Conservation (phyloP, 1,140 invertebrate species). For the Homarus americanus region DNA sequence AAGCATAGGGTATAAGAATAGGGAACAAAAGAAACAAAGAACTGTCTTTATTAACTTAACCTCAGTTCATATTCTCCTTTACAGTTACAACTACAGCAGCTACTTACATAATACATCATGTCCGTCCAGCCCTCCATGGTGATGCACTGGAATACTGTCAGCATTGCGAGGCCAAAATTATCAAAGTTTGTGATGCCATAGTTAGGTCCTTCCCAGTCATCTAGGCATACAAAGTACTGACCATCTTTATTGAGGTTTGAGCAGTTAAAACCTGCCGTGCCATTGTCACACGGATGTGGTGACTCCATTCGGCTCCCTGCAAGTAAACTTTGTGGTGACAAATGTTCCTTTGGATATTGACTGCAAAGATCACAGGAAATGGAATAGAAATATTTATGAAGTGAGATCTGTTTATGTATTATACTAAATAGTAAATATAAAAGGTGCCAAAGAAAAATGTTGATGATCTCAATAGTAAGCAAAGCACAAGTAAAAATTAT, state of each 20-base stretch:
- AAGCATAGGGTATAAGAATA: no score
- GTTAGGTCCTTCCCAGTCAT: slow-evolving; percentile 98
- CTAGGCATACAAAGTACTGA: slow-evolving; percentile 89
- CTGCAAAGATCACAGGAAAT: no score
- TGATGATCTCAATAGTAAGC: no score
- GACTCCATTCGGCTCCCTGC: slow-evolving; percentile 78
- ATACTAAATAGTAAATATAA: no score
- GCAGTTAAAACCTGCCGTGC: slow-evolving; percentile 85
- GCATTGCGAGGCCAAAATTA: slow-evolving; percentile 99
- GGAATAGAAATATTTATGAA: no score
- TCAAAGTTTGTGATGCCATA: slow-evolving; percentile 99
- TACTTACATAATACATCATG: slow-evolving; percentile 98
- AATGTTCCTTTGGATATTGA: no score
- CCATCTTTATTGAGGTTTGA: slow-evolving; percentile 88
- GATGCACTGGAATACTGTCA: slow-evolving; percentile 99
- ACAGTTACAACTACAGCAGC: not conserved
- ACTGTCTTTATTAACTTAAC: no score
- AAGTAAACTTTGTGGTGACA: not conserved
- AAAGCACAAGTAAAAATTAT: no score
- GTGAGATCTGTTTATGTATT: no score
- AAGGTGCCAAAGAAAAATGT: no score
- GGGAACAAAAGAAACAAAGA: no score
- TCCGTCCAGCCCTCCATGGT: slow-evolving; percentile 99
- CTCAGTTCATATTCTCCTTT: no score
- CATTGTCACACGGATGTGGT: slow-evolving; percentile 86